These are phyloP conservation scores for Champsocephalus gunnari DNA, from an alignment of 2,797 vertebrate species.

Conservation along the genomic window DNA sequence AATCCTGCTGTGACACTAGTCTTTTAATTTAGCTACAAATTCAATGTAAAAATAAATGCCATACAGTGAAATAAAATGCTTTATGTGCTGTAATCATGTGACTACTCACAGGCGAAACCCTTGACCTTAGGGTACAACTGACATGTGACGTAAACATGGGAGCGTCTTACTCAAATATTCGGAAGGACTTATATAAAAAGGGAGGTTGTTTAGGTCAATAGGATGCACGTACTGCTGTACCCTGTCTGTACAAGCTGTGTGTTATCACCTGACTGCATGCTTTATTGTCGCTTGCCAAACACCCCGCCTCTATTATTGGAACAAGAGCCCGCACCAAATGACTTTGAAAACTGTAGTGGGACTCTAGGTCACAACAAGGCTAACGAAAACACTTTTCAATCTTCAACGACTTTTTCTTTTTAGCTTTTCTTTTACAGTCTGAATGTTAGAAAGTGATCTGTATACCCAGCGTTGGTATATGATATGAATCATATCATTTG, in stretches of 20 bases:
- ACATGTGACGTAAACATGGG: conserved; percentile 1
- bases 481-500: conserved; percentile 5
- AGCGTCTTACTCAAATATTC: background rate
- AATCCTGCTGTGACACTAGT: no score
- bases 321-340: conserved; percentile 62
- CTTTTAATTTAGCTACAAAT: no score
- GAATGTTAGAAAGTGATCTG: conserved; percentile 5
- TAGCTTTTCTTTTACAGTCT: background rate
- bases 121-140: conserved; percentile 7
- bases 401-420: background rate
- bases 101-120: background rate
- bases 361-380: conserved; percentile 35
- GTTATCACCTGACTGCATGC: conserved; percentile 74
- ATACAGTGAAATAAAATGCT: no score
- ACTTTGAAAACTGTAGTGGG: conserved; percentile 68
- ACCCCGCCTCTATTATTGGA: conserved; percentile 83
- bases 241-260: conserved; percentile 29
- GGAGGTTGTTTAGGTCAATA: conserved; percentile 13
- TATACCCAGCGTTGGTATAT: background rate
- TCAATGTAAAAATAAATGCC: no score
- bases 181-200: background rate
- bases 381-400: conserved; percentile 20
- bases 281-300: conserved; percentile 74
- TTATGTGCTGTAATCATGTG: background rate
- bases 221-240: background rate